phyloP scores from a whole-genome alignment of 1,140 invertebrate species.

The Aporrectodea caliginosa region DNA sequence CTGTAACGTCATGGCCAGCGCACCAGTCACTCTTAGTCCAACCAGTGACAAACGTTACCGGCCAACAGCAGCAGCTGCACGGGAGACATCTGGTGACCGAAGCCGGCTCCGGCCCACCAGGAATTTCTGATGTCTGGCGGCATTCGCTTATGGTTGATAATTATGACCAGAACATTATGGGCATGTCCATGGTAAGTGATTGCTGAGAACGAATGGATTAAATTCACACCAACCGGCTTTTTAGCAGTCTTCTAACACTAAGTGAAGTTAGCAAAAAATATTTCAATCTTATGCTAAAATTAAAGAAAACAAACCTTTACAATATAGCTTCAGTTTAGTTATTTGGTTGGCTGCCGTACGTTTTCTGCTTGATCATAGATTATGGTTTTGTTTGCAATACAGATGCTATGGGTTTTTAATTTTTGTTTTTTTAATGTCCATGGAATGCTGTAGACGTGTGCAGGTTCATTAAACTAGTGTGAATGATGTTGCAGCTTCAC shows the following conservation, averaged over 20 bases:
- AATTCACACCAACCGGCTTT: too few relatives aligned
- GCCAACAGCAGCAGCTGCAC: not conserved
- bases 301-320: too few relatives aligned
- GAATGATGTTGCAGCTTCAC: not conserved
- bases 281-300: too few relatives aligned
- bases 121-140: not conserved
- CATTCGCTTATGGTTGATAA: not conserved
- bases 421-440: not conserved
- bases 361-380: not conserved
- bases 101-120: not conserved
- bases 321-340: not conserved
- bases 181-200: not conserved
- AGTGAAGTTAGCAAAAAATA: too few relatives aligned
- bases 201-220: too few relatives aligned
- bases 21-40: not conserved
- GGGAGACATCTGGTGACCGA: not conserved
- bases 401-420: not conserved
- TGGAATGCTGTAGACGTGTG: not conserved
- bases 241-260: too few relatives aligned
- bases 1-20: not conserved
- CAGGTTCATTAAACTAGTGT: not conserved
- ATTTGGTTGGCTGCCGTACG: too few relatives aligned
- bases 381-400: not conserved
- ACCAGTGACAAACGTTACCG: not conserved
- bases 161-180: not conserved